These are phyloP conservation scores for Sciurus niger DNA, from an alignment of 2,113 vertebrate species.

Conservation along the genomic window DNA sequence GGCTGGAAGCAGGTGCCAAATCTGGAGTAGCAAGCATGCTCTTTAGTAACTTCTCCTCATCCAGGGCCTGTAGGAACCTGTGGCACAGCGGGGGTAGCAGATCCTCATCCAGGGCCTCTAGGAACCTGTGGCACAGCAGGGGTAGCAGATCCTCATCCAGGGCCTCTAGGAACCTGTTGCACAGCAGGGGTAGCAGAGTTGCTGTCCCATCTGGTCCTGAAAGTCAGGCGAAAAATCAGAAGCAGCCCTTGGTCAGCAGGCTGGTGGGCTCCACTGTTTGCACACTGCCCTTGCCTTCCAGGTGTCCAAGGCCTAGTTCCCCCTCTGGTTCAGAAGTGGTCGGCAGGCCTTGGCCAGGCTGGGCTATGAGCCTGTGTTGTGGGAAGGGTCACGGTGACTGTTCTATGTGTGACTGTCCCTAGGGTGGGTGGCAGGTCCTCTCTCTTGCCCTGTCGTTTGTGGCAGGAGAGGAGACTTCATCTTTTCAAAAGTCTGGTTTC, in stretches of 20 bases:
- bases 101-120: background rate
- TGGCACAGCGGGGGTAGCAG: too few species aligned
- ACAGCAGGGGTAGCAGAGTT: too few species aligned
- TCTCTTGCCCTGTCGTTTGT: background rate
- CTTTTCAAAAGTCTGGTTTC: background rate
- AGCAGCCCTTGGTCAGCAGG: background rate
- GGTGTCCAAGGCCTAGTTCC: background rate
- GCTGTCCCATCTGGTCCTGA: background rate
- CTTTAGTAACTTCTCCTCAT: background rate
- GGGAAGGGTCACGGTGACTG: background rate
- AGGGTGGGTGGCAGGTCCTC: rapidly evolving
- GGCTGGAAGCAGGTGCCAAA: background rate
- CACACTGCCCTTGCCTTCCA: too few species aligned
- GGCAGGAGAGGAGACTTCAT: background rate
- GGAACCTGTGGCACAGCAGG: too few species aligned
- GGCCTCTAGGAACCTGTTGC: too few species aligned
- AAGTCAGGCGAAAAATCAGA: background rate
- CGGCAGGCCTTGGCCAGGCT: background rate
- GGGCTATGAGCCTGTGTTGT: too few species aligned
- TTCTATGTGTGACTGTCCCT: background rate
- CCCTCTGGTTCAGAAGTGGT: background rate
- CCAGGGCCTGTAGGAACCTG: background rate
- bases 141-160: too few species aligned
- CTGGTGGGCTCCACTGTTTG: background rate
- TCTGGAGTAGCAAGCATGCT: background rate